These are phyloP conservation scores for Paramuricea clavata DNA, from an alignment of 92 coral and sea anemone species.

Conservation along the genomic window DNA sequence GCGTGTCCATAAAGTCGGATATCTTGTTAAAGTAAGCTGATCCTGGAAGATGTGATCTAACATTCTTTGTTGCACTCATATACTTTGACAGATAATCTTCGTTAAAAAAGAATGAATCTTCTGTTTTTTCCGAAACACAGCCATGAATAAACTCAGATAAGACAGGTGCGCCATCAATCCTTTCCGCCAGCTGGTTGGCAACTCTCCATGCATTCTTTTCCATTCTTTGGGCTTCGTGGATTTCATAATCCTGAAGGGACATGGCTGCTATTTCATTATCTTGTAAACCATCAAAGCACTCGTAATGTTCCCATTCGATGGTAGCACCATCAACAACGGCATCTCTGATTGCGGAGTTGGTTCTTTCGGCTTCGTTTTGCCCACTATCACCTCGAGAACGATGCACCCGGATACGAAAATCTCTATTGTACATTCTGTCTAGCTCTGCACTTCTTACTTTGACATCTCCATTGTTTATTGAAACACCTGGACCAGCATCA, in stretches of 20 bases:
- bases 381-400: slow-evolving; percentile 42
- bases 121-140: slow-evolving; percentile 39
- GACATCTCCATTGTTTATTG: slow-evolving; percentile 38
- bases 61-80: slow-evolving; percentile 24
- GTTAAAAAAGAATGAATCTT: slow-evolving; percentile 49
- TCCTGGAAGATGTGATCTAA: slow-evolving; percentile 52
- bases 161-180: slow-evolving; percentile 52
- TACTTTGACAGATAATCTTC: slow-evolving; percentile 27
- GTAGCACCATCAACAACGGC: slow-evolving; percentile 52
- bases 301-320: slow-evolving; percentile 29
- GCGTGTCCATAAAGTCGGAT: slow-evolving; percentile 17
- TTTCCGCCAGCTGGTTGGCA: slow-evolving; percentile 31
- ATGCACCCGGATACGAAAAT: slow-evolving; percentile 38
- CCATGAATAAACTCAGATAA: slow-evolving; percentile 30
- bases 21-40: slow-evolving; percentile 47
- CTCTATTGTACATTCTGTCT: slow-evolving; percentile 28
- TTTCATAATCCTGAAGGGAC: slow-evolving; percentile 39
- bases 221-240: slow-evolving; percentile 38
- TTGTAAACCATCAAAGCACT: slow-evolving; percentile 32
- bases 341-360: slow-evolving; percentile 50
- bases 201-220: slow-evolving; percentile 58
- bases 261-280: slow-evolving; percentile 28
- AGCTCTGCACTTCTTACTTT: slow-evolving; percentile 43
- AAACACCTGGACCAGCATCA: slow-evolving; percentile 49
- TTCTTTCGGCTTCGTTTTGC: slow-evolving; percentile 38